phyloP scores from a whole-genome alignment of 2,888 invertebrate species.

The Eupsilia transversa region DNA sequence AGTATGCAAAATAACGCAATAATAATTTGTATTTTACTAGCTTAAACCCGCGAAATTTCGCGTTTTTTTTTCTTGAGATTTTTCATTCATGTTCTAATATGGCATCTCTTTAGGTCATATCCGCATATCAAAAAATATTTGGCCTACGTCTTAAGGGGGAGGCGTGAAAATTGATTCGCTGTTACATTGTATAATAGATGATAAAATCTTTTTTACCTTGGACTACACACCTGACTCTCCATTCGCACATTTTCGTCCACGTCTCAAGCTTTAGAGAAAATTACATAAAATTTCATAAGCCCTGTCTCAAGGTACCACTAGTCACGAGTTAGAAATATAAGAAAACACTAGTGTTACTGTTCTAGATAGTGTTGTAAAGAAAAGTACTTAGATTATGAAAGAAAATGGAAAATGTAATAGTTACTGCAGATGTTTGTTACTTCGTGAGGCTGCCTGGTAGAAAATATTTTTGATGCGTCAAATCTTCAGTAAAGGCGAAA shows the following conservation, averaged over 20 bases:
- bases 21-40: too few relatives aligned
- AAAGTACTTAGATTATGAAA: conserved; percentile 1
- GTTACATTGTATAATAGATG: too few relatives aligned
- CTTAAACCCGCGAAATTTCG: too few relatives aligned
- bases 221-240: conserved; percentile 16
- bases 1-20: neutral
- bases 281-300: conserved; percentile 66
- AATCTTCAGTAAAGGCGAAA: too few relatives aligned
- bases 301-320: conserved; percentile 4
- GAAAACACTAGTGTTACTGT: conserved; percentile 1
- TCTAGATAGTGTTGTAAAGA: too few relatives aligned
- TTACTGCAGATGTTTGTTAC: neutral
- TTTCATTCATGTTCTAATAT: too few relatives aligned
- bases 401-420: conserved; percentile 3
- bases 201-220: neutral
- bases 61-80: too few relatives aligned
- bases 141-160: too few relatives aligned
- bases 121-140: too few relatives aligned
- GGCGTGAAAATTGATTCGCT: too few relatives aligned
- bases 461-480: too few relatives aligned
- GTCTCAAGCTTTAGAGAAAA: conserved; percentile 52
- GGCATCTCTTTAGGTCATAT: too few relatives aligned
- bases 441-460: neutral
- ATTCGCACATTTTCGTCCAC: conserved; percentile 53
- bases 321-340: neutral